A percentile compares a stretch with the other conserved stretches of the same genome.
Evolutionary conservation across 2,113 vertebrate species (phyloP).

Genomic region (Ailuropoda melanoleuca): DNA sequence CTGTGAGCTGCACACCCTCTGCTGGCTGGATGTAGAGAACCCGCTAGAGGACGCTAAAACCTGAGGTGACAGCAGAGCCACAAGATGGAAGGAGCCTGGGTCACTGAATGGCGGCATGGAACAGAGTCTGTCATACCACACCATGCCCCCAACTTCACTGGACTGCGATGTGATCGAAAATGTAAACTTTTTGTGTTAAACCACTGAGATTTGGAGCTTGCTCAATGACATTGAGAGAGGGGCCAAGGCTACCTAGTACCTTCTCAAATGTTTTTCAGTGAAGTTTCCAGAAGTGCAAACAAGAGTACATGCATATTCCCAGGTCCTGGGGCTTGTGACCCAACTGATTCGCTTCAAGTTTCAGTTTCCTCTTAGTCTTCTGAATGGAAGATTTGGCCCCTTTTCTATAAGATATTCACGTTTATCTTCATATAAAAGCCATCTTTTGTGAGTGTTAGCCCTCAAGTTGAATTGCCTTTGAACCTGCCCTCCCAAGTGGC

Average conservation of each 20-base stretch:
- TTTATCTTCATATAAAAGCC: neutral
- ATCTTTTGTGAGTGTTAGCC: neutral
- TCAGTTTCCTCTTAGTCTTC: neutral
- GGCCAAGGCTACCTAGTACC: neutral
- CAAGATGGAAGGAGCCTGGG: neutral
- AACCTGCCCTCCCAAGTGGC: neutral
- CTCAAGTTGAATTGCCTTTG: neutral
- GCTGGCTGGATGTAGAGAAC: neutral
- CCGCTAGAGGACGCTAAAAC: neutral
- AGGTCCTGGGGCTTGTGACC: neutral
- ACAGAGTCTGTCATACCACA: neutral
- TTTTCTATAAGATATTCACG: neutral
- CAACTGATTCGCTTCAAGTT: neutral
- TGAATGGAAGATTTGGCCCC: neutral
- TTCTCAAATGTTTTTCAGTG: neutral
- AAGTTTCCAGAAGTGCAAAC: neutral
- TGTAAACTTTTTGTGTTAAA: neutral
- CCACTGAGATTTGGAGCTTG: neutral
- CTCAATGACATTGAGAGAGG: neutral
- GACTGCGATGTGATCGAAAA: neutral
- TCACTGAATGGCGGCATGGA: neutral
- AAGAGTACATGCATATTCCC: neutral
- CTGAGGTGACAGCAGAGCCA: neutral
- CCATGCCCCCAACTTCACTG: neutral
- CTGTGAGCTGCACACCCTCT: neutral